These are phyloP conservation scores for Eurois occulta DNA, from an alignment of 2,888 invertebrate species.

Conservation along the genomic window DNA sequence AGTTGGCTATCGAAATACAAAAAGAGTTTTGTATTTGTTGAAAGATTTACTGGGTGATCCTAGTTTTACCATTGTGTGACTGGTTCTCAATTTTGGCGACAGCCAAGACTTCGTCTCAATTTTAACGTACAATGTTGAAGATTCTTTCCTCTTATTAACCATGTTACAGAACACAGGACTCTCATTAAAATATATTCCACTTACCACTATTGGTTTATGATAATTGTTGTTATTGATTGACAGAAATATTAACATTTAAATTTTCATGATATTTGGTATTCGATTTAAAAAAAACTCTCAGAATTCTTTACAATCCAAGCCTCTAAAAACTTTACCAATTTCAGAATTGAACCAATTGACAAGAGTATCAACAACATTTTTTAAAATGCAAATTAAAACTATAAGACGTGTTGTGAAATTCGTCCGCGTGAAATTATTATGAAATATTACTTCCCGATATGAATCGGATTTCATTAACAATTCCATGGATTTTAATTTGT, in stretches of 20 bases:
- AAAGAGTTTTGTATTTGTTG: background rate
- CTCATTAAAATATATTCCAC: background rate
- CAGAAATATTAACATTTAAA: background rate
- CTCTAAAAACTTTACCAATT: background rate
- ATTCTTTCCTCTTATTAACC: background rate
- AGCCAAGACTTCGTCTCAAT: background rate
- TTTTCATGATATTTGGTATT: background rate
- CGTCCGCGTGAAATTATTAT: too few species aligned
- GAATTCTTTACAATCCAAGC: too few species aligned
- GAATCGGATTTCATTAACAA: too few species aligned
- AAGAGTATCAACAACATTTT: background rate
- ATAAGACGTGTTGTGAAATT: too few species aligned
- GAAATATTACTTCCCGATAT: too few species aligned
- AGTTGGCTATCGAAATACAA: conserved; percentile 8
- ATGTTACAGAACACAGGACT: background rate
- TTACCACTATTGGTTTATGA: background rate
- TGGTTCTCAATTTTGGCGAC: background rate
- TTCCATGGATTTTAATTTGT: too few species aligned
- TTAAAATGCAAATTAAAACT: background rate
- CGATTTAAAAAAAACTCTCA: background rate
- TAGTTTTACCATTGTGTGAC: background rate
- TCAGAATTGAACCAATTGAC: background rate
- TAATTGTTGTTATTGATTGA: background rate
- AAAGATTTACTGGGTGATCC: background rate
- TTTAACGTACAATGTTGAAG: background rate